Evolutionary conservation across 2,797 vertebrate species (phyloP).

Genomic region (Centropyge bicolor): DNA sequence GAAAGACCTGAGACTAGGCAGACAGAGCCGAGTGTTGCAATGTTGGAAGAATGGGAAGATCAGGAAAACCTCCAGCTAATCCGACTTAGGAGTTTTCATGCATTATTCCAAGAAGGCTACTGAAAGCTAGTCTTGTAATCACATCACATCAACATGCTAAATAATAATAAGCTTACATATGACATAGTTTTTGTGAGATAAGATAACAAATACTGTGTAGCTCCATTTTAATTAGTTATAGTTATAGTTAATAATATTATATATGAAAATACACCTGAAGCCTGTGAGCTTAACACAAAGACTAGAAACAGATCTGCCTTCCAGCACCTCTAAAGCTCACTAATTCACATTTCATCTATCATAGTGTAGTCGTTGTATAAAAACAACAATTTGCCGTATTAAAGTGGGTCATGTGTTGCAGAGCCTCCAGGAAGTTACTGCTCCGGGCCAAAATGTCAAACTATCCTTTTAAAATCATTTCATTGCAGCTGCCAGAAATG

Average conservation of each 20-base stretch:
- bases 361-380: not conserved
- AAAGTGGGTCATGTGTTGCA: no score
- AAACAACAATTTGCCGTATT: not conserved
- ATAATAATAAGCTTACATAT: not conserved
- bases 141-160: not conserved
- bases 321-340: no score
- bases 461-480: not conserved
- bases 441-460: not conserved
- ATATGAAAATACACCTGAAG: not conserved
- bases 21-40: not conserved
- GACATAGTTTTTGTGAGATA: not conserved
- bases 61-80: not conserved
- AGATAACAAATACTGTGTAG: not conserved
- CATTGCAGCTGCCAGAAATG: not conserved
- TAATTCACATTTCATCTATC: not conserved
- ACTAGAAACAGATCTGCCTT: not conserved
- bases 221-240: not conserved
- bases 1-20: not conserved
- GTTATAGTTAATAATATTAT: no score
- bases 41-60: not conserved
- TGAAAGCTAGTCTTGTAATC: not conserved
- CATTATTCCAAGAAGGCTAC: not conserved
- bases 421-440: not conserved
- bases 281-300: not conserved
- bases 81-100: not conserved